These are phyloP conservation scores for Cyrtonyx montezumae DNA, from an alignment of 2,113 vertebrate genomes.

Conservation along the genomic window DNA sequence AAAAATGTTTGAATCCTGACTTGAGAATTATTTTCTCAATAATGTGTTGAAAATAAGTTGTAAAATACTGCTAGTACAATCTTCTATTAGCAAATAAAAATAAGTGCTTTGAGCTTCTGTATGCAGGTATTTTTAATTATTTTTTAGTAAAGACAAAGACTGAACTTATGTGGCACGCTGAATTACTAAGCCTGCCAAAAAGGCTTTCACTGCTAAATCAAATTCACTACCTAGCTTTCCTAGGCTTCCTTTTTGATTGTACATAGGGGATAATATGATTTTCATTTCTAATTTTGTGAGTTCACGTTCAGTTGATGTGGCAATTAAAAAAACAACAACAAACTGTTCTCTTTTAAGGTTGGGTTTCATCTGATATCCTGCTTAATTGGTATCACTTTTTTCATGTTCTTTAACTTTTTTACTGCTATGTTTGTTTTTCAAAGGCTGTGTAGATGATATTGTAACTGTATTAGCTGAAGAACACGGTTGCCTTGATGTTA, in stretches of 20 bases:
- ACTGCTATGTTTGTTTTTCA: constrained; percentile 40
- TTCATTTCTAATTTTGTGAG: not conserved
- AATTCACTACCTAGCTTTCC: not conserved
- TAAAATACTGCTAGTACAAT: not conserved
- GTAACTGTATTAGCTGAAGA: constrained; percentile 93
- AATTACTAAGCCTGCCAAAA: not conserved
- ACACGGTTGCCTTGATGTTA: constrained; percentile 91
- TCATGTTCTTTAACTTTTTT: not conserved
- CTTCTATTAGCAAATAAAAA: not conserved
- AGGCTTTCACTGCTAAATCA: not conserved
- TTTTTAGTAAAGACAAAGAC: not conserved
- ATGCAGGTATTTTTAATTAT: not conserved
- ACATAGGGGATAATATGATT: not conserved
- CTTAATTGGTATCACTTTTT: not conserved
- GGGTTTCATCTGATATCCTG: not conserved
- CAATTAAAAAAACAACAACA: not conserved
- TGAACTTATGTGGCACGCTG: not conserved
- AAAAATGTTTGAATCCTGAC: not conserved
- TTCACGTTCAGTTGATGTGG: not conserved
- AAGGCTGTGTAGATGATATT: constrained; percentile 94
- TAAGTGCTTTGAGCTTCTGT: not conserved
- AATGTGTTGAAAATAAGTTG: not conserved
- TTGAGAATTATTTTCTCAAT: not conserved
- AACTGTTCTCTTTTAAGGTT: not conserved
- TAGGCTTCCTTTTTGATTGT: not conserved